Evolutionary conservation across 2,888 invertebrate species (phyloP).

Genomic region (Aphrophora alni): DNA sequence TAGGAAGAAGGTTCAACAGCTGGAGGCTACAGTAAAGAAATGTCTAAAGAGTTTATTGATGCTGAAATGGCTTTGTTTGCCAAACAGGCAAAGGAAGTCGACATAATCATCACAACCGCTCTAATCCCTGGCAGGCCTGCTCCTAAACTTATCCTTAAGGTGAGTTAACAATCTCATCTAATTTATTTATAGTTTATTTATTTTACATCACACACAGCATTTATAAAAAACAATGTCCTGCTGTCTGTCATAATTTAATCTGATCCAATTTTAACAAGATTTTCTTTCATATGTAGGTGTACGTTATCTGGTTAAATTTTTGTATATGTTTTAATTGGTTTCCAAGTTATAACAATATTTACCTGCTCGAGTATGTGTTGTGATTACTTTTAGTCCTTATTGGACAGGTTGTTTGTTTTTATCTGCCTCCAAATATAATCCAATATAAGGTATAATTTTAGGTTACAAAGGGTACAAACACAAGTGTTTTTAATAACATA

Average conservation of each 20-base stretch:
- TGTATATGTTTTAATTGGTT: too few species aligned
- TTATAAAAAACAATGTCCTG: neutral
- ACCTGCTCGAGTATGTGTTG: too few species aligned
- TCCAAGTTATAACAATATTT: too few species aligned
- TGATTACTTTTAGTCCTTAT: too few species aligned
- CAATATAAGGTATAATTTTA: too few species aligned
- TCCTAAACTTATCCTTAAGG: slow-evolving; percentile 79
- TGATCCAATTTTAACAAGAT: too few species aligned
- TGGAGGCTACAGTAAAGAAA: slow-evolving; percentile 86
- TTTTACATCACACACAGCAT: neutral
- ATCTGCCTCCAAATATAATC: too few species aligned
- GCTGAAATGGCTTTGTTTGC: slow-evolving; percentile 87
- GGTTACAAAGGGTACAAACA: too few species aligned
- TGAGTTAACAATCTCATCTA: slow-evolving; percentile 55
- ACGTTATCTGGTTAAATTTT: too few species aligned
- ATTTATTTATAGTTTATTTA: neutral
- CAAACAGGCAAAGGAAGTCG: slow-evolving; percentile 84
- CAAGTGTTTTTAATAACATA: too few species aligned
- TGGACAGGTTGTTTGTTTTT: too few species aligned
- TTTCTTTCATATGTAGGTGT: too few species aligned
- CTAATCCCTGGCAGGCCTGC: slow-evolving; percentile 88
- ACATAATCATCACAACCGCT: slow-evolving; percentile 88
- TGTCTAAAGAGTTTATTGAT: slow-evolving; percentile 84
- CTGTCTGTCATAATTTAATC: neutral
- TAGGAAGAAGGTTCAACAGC: slow-evolving; percentile 73